phyloP scores from a whole-genome alignment of 1,140 invertebrate species.

The Drosophila bocqueti region DNA sequence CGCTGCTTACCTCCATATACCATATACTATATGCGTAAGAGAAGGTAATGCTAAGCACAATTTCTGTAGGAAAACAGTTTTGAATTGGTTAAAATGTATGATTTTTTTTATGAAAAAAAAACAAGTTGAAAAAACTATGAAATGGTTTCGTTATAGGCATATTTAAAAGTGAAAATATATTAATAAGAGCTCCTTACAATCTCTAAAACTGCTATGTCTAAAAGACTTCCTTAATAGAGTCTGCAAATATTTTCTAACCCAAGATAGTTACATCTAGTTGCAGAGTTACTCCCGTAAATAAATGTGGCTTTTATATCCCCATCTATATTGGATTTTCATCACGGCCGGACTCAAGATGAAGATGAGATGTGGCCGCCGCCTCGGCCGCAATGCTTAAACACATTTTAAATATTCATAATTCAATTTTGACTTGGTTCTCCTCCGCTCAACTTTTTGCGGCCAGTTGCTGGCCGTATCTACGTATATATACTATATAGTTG shows the following conservation, averaged over 20 bases:
- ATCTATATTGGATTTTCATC: constrained; percentile 56
- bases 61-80: not conserved
- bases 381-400: constrained; percentile 65
- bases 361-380: constrained; percentile 16
- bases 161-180: not conserved
- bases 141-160: not conserved
- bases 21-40: not conserved
- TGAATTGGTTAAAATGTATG: not conserved
- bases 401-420: constrained; percentile 83
- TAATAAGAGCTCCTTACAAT: not conserved
- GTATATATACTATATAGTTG: constrained; percentile 29
- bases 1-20: not conserved
- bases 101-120: too few species aligned
- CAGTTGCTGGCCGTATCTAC: constrained; percentile 36
- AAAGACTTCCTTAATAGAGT: not conserved
- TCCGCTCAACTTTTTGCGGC: constrained; percentile 68
- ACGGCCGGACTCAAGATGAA: constrained; percentile 9
- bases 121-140: too few species aligned
- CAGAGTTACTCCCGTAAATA: not conserved
- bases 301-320: constrained; percentile 13
- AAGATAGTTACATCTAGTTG: not conserved
- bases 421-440: constrained; percentile 76
- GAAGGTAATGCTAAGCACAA: not conserved
- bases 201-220: not conserved
- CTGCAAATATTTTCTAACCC: not conserved